Base-by-base conservation (phyloP, 2,113 vertebrate species). In the Rostratula benghalensis region DNA sequence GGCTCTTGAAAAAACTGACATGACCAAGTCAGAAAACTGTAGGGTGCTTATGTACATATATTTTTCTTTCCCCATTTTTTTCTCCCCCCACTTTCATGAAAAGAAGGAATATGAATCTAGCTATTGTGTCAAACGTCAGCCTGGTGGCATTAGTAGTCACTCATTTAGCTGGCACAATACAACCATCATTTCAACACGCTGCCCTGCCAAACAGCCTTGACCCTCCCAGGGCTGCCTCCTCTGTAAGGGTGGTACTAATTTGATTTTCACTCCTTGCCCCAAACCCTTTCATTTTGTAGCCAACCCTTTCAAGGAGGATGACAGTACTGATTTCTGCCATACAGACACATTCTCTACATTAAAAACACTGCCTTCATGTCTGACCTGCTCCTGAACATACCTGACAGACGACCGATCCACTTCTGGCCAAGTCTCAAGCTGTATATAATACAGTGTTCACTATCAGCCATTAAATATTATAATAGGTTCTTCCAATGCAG, bases 11-110 rank as follows among this genome's bases (percentile, higher is more conserved):
- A 94, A 70, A 89, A 21, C 56, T 33, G 79, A 93, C 85, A 57
- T 16, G 87, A 93, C 92, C 76, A 83, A 64, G 71, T 89, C 96
- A 94, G 89, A 69, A 94, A 94, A 83, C 95, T 70, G 96, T 96
- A 94, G 96, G 96, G 91, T 96, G 93, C 96, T 97, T 96, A 96
- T 94, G 94, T 93, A 83, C 86, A 31, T 87, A 7, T 70, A 68
- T 96, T 71, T 83, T n/a, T 90, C 85, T 46, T 90, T 77, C n/a
- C 89, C 61, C 46, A 1, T 71, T 87, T 81, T 68, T 56, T 73
- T 97, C 80, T 94, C 67, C 81, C 94, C 69, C 43, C 53, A 68
- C 53, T 73, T 95, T 35, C 87, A 61, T 71, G 69, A 74, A 76
- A 97, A 95, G 93, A 56, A 94, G 75, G 31, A 56, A 86, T 39